phyloP scores from a whole-genome alignment of 2,113 vertebrate genomes.

The Holacanthus passer region DNA sequence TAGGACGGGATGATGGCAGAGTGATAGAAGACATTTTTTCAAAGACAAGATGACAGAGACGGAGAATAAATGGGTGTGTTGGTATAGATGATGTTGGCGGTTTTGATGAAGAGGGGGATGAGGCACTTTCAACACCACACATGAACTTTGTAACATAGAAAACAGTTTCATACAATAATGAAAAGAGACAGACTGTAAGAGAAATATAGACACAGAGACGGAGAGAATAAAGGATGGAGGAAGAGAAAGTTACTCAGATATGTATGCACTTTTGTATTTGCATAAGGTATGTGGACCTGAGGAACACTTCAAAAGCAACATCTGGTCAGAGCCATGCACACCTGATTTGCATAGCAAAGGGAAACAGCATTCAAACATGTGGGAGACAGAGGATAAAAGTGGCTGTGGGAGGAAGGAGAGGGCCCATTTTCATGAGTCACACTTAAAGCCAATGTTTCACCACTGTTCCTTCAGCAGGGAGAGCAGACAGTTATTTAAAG shows the following conservation, averaged over 20 bases:
- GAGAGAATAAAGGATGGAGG: slow-evolving; percentile 17
- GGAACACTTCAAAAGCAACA: slow-evolving; percentile 70
- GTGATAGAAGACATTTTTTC: slow-evolving; percentile 4
- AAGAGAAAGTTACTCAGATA: slow-evolving; percentile 9
- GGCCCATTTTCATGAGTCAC: slow-evolving; percentile 34
- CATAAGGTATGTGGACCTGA: slow-evolving; percentile 14
- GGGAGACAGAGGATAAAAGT: slow-evolving; percentile 15
- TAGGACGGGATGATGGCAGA: slow-evolving; percentile 22
- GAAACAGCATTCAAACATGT: slow-evolving; percentile 53
- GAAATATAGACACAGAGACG: neutral
- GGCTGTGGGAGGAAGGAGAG: slow-evolving; percentile 28
- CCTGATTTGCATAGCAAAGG: slow-evolving; percentile 41
- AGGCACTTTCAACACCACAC: slow-evolving; percentile 42
- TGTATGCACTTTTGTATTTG: neutral
- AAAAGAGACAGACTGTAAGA: slow-evolving; percentile 24
- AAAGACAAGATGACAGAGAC: slow-evolving; percentile 16
- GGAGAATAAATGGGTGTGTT: slow-evolving; percentile 2
- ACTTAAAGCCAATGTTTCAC: slow-evolving; percentile 22
- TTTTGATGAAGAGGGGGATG: slow-evolving; percentile 22
- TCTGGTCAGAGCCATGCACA: slow-evolving; percentile 68
- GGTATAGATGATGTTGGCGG: slow-evolving; percentile 19
- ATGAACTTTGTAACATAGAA: slow-evolving; percentile 19
- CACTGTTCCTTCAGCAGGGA: neutral
- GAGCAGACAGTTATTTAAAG: slow-evolving; percentile 12
- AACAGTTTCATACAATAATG: slow-evolving; percentile 28